These are phyloP conservation scores for Xenotilapia flavipinnis DNA, from an alignment of 2,113 vertebrate genomes.

Conservation along the genomic window DNA sequence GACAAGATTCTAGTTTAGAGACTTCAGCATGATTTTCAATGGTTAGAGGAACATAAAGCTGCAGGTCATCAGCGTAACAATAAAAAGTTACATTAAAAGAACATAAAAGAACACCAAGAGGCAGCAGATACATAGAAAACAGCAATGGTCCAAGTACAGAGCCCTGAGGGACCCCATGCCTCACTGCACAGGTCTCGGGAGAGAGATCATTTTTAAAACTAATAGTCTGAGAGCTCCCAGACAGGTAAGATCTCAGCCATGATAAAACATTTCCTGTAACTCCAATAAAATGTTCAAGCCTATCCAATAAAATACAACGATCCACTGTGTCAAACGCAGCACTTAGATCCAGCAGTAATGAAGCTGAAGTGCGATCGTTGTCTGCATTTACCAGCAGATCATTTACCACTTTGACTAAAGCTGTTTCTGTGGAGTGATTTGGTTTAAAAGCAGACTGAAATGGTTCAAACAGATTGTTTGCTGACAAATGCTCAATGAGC, in stretches of 20 bases:
- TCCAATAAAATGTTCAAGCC: too few species aligned
- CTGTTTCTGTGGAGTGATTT: too few species aligned
- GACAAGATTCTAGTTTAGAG: neutral
- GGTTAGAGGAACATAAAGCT: neutral
- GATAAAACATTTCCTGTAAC: neutral
- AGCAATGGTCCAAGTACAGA: neutral
- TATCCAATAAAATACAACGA: too few species aligned
- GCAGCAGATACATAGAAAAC: neutral
- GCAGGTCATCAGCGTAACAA: neutral
- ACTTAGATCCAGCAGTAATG: rapidly evolving
- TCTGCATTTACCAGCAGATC: too few species aligned
- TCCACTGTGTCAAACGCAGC: too few species aligned
- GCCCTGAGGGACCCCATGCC: neutral
- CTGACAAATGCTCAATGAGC: rapidly evolving
- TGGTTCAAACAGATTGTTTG: too few species aligned
- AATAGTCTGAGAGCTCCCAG: rapidly evolving
- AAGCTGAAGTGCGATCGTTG: rapidly evolving
- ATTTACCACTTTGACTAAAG: too few species aligned
- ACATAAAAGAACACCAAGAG: neutral
- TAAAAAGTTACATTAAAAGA: neutral
- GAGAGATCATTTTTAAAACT: neutral
- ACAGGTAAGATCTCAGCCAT: neutral
- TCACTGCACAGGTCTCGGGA: neutral
- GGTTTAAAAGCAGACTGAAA: too few species aligned
- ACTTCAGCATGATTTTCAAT: neutral